These are phyloP conservation scores for Gopherus flavomarginatus DNA, from an alignment of 2,113 vertebrate species.

Conservation along the genomic window DNA sequence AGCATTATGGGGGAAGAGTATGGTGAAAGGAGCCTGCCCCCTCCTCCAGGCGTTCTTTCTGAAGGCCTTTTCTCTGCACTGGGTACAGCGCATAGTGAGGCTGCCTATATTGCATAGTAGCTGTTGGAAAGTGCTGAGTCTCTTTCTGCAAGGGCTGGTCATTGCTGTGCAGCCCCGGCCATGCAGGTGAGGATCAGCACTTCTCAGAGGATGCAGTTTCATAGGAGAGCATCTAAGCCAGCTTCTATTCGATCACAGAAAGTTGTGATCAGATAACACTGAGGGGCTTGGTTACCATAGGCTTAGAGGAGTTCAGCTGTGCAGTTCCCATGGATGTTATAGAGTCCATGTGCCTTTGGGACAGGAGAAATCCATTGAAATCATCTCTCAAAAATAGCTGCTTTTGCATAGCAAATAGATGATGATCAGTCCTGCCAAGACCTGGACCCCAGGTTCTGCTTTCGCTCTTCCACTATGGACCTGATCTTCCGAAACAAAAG, in stretches of 20 bases:
- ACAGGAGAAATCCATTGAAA: neutral
- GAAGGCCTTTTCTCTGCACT: neutral
- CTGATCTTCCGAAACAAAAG: rapidly evolving
- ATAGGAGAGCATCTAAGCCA: neutral
- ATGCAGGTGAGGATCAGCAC: neutral
- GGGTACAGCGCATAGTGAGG: neutral
- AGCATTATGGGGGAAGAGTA: neutral
- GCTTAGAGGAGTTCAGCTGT: neutral
- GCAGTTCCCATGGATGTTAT: neutral
- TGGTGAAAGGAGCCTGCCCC: neutral
- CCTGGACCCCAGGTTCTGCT: rapidly evolving
- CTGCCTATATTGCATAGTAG: neutral
- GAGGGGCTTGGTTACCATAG: neutral
- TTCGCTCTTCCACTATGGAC: rapidly evolving
- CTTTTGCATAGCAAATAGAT: neutral
- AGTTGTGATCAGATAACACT: neutral
- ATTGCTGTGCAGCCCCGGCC: neutral
- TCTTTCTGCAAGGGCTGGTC: neutral
- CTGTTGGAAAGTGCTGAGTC: neutral
- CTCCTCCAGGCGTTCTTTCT: neutral
- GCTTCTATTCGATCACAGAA: neutral
- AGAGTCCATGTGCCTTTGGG: neutral
- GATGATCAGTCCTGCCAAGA: neutral
- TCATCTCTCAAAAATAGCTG: neutral
- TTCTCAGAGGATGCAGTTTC: neutral